Base-by-base conservation (phyloP, 2,797 vertebrate species). In the Crenuchus spilurus region DNA sequence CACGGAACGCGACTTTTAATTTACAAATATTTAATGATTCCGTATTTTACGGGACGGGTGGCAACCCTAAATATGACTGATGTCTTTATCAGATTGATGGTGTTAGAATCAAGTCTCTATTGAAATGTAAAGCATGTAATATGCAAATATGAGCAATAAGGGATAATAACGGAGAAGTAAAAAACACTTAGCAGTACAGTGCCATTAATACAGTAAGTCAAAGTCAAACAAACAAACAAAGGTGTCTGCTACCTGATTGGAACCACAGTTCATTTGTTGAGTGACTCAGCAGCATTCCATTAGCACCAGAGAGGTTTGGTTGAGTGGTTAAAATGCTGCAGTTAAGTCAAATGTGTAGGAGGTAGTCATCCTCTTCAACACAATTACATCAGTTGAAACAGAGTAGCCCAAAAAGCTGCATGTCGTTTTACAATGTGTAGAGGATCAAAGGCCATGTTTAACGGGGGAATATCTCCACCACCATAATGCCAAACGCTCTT, bases 291-390 rank as follows among this genome's bases (percentile, higher is more conserved):
- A 30, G 54, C 28, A 49, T 28, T 77, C 75, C 75, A 77, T 77
- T 77, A 77, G 75, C 37, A 67, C 33, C 54, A 37, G 22, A 72
- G 55, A 60, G 62, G 62, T 41, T 66, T 28, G 18, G 52, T 48
- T 52, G 69, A 67, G 69, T 72, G 69, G 69, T 39, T 72, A 72
- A 77, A 77, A 77, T 28, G 62, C 75, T 66, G 69, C 75, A 72
- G 61, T 72, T 72, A 72, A 72, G 58, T 77, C 75, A 72, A 64
- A 55, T 52, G 69, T 67, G 75, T 77, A 67, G 75, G 75, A 72
- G 75, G 69, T 57, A 77, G 55, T 67, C 62, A 67, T 77, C 69
- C 61, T 61, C 75, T 77, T 77, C 63, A 72, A 44, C 69, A 61
- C 44, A 72, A 77, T 77, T 67, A 77, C 44, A 52, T 31, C 69